phyloP scores from a whole-genome alignment of 37 sponge, comb jelly and placozoan genomes.

The Beroe forskalii region DNA sequence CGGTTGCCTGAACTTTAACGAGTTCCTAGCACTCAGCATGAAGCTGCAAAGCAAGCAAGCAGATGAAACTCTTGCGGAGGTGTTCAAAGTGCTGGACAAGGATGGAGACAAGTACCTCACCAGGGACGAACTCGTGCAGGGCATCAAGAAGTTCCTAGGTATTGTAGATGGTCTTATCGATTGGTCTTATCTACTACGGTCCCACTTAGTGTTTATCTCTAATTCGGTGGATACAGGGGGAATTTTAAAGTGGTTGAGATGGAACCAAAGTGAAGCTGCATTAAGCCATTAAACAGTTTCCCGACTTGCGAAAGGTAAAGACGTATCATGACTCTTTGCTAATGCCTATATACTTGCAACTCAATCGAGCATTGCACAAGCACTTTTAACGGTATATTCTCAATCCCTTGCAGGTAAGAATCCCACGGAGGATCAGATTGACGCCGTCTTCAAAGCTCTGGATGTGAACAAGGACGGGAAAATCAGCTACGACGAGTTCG shows the following conservation, averaged over 20 bases:
- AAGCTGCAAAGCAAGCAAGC: constrained; percentile 2
- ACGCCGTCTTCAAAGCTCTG: neutral
- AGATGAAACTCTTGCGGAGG: neutral
- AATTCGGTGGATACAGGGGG: no score
- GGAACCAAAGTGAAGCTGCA: no score
- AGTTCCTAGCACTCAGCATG: constrained; percentile 63
- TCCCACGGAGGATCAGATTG: neutral
- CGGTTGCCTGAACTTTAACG: constrained; percentile 35
- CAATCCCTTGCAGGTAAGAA: constrained; percentile 26
- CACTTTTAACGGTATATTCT: no score
- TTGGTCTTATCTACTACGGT: no score
- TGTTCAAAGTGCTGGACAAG: neutral
- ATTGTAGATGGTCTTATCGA: no score
- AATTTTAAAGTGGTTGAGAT: no score
- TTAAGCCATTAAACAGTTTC: no score
- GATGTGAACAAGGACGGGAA: constrained; percentile 53
- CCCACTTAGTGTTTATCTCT: no score
- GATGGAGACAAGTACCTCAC: constrained; percentile 45
- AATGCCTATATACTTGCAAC: no score
- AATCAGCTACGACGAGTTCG: constrained; percentile 59
- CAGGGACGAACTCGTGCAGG: neutral
- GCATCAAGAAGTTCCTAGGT: constrained; percentile 46
- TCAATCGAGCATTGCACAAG: no score
- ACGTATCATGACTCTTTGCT: no score
- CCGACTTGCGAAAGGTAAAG: no score